phyloP scores from a whole-genome alignment of 2,888 invertebrate species.

The Tenthredo scrophulariae region DNA sequence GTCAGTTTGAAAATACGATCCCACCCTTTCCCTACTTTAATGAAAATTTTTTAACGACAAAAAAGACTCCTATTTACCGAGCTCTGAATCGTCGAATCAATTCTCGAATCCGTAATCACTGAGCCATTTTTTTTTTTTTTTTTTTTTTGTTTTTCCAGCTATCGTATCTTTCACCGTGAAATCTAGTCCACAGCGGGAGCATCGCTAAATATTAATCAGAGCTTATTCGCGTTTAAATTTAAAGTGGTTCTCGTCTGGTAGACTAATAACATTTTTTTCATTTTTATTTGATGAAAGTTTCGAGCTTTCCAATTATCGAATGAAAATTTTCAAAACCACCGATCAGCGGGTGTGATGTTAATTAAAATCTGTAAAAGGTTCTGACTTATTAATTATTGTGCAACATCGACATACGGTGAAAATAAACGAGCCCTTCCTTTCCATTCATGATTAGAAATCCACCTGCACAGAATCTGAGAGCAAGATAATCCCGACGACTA shows the following conservation, averaged over 20 bases:
- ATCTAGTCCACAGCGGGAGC: not conserved
- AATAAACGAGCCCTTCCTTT: not conserved
- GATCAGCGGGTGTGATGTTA: not conserved
- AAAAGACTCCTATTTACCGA: not conserved
- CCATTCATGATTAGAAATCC: not conserved
- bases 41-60: not conserved
- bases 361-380: not conserved
- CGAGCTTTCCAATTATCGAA: not conserved
- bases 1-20: not conserved
- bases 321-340: not conserved
- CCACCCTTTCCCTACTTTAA: not conserved
- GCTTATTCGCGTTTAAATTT: not conserved
- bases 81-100: not conserved
- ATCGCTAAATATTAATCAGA: not conserved
- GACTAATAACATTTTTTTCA: too few species aligned
- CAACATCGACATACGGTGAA: not conserved
- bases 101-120: not conserved
- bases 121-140: too few species aligned
- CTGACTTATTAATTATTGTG: not conserved
- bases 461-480: constrained; percentile 21
- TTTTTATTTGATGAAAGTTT: not conserved
- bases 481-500: constrained; percentile 60
- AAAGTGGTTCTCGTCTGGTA: too few species aligned
- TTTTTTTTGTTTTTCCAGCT: too few species aligned
- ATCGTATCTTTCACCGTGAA: not conserved